A percentile compares a stretch with the other conserved stretches of the same genome.
Evolutionary conservation across 2,888 invertebrate species (phyloP).

Genomic region (Acronicta psi): DNA sequence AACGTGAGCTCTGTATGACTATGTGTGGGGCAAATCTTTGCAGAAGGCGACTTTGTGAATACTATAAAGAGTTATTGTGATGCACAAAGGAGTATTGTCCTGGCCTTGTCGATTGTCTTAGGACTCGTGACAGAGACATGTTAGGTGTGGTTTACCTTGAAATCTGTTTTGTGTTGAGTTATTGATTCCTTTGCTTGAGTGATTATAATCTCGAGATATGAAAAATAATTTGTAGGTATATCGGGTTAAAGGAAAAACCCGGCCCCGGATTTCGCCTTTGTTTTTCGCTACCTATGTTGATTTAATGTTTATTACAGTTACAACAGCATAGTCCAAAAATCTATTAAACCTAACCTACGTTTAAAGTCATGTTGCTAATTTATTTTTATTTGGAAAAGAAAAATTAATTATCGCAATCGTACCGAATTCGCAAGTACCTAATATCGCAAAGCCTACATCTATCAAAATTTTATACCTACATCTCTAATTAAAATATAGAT

Average conservation of each 20-base stretch:
- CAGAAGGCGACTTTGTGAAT: slow-evolving; percentile 80
- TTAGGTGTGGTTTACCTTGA: slow-evolving; percentile 68
- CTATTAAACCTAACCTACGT: too few species aligned
- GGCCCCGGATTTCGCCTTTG: neutral
- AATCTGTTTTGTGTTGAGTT: slow-evolving; percentile 50
- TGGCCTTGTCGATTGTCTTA: slow-evolving; percentile 81
- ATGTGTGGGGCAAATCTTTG: slow-evolving; percentile 82
- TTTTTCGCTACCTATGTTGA: too few species aligned
- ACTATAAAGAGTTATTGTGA: slow-evolving; percentile 80
- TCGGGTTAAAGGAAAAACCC: neutral
- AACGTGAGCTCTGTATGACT: slow-evolving; percentile 60
- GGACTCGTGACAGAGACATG: slow-evolving; percentile 62
- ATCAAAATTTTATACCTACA: too few species aligned
- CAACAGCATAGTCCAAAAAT: too few species aligned
- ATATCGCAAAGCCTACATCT: too few species aligned
- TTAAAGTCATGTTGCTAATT: too few species aligned
- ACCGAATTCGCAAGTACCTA: too few species aligned
- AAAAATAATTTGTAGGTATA: neutral
- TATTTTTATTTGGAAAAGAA: too few species aligned
- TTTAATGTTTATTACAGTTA: too few species aligned
- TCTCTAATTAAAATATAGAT: too few species aligned
- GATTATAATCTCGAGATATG: neutral
- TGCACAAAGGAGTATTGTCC: slow-evolving; percentile 79
- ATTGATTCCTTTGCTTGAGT: slow-evolving; percentile 32
- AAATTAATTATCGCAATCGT: too few species aligned